phyloP scores from a whole-genome alignment of 1,140 invertebrate species.

The Platyscapa corneri region DNA sequence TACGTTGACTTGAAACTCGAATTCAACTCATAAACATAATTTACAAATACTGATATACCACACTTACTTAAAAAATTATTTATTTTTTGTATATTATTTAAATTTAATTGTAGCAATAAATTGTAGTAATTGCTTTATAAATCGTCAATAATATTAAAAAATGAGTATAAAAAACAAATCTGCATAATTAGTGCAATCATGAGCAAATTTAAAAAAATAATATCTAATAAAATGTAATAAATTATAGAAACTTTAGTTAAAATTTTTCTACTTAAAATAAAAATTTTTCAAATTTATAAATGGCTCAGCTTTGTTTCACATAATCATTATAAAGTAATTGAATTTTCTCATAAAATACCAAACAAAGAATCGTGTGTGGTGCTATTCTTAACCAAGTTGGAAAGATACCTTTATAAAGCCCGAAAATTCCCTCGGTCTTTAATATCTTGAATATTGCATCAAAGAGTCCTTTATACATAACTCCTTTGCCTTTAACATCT shows the following conservation, averaged over 20 bases:
- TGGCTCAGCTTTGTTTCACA: neutral
- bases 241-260: neutral
- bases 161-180: neutral
- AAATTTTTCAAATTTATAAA: neutral
- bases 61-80: conserved; percentile 80
- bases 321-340: neutral
- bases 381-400: conserved; percentile 87
- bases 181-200: conserved; percentile 58
- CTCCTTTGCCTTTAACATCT: conserved; percentile 79
- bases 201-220: neutral
- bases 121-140: neutral
- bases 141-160: neutral
- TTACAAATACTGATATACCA: neutral
- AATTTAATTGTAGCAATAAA: neutral
- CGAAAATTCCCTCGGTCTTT: conserved; percentile 82
- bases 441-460: conserved; percentile 86
- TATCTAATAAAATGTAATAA: neutral
- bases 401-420: conserved; percentile 88
- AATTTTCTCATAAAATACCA: conserved; percentile 90
- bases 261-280: neutral
- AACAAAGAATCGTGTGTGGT: conserved; percentile 86
- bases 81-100: neutral
- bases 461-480: conserved; percentile 80
- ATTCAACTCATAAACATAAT: neutral
- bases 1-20: conserved; percentile 4